Base-by-base conservation (phyloP, 2,797 vertebrate species). In the Acanthurus tractus region DNA sequence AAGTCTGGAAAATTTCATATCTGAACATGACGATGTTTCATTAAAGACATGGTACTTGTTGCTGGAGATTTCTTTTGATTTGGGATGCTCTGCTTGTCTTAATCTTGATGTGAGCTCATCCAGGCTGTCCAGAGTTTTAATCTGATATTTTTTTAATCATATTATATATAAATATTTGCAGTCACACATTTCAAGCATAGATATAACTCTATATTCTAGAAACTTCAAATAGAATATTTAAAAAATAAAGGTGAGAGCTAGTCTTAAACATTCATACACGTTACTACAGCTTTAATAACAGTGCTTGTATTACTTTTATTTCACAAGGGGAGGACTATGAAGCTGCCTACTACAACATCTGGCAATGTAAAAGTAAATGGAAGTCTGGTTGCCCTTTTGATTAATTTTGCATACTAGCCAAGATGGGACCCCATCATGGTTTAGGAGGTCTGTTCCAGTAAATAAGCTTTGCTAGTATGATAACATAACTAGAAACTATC, bases 341-440 rank as follows among this genome's bases (percentile, higher is more conserved):
- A 52, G 54, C 25, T 62, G 25, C 25, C 25, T 29, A 29, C 25
- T 29, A 29, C 25, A 29, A 0, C n/a, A 6, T 34, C 36, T 52
- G 12, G 10, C n/a, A 63, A 15, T 17, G 8, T 9, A 45, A 14
- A 52, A 74, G 46, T 68, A 22, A 40, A 1, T 45, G 40, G 20
- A 64, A 29, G 25, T 29, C 25, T 29, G 25, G 25, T 29, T 29
- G 77, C 50, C 64, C 79, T 71, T 44, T 53, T 65, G 65, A 63
- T 44, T 20, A 18, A 70, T 49, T 54, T n/a, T 42, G 46, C 23
- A 20, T 10, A 78, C 13, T 18, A 56, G 20, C 34, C 48, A 36
- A 75, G 48, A 57, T 53, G 38, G 53, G 1, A 53, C n/a, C 44
- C 36, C 12, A 3, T 57, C 46, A 40, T 40, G 46, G 58, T 66